Conservation (phyloP, 2,888 invertebrate species). For the Drosophila maculinotata region DNA sequence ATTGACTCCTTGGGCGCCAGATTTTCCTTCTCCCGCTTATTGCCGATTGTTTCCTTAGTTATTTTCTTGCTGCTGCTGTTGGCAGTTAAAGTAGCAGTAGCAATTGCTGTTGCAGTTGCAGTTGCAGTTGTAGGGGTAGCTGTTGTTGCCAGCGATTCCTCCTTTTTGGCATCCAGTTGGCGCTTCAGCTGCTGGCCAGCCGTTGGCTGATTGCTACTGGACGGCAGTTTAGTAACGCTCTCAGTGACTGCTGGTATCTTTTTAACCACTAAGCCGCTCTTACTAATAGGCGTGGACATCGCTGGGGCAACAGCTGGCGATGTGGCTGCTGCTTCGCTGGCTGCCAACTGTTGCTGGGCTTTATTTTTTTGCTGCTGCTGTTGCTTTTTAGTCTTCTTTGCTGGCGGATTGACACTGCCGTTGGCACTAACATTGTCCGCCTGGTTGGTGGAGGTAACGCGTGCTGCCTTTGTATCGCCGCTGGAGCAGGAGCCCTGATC, state of each 20-base stretch:
- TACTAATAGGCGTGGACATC: slow-evolving; percentile 35
- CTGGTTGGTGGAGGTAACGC: slow-evolving; percentile 78
- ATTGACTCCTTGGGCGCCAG: slow-evolving; percentile 81
- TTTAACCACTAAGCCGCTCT: slow-evolving; percentile 42
- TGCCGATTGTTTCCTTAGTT: slow-evolving; percentile 66
- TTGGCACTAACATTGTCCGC: slow-evolving; percentile 26
- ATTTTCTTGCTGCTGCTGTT: slow-evolving; percentile 48
- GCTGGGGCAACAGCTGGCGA: slow-evolving; percentile 9
- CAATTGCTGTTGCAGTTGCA: slow-evolving; percentile 11
- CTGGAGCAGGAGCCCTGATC: slow-evolving; percentile 96
- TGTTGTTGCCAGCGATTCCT: slow-evolving; percentile 42
- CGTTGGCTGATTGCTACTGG: slow-evolving; percentile 42
- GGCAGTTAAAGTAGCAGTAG: slow-evolving; percentile 7
- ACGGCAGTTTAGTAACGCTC: slow-evolving; percentile 33
- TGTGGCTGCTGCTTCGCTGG: slow-evolving; percentile 30
- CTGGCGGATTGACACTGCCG: slow-evolving; percentile 50
- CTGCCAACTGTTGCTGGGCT: slow-evolving; percentile 49
- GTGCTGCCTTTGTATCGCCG: slow-evolving; percentile 91
- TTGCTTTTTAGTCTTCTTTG: slow-evolving; percentile 73
- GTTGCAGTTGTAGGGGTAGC: slow-evolving; percentile 29
- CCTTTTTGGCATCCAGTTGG: slow-evolving; percentile 53
- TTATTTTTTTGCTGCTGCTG: slow-evolving; percentile 66
- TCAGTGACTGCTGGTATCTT: slow-evolving; percentile 38
- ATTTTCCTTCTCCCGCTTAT: slow-evolving; percentile 84
- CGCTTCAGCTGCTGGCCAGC: slow-evolving; percentile 53